Conservation (phyloP, 1,140 invertebrate genomes). For the Heliconius eleuchia region DNA sequence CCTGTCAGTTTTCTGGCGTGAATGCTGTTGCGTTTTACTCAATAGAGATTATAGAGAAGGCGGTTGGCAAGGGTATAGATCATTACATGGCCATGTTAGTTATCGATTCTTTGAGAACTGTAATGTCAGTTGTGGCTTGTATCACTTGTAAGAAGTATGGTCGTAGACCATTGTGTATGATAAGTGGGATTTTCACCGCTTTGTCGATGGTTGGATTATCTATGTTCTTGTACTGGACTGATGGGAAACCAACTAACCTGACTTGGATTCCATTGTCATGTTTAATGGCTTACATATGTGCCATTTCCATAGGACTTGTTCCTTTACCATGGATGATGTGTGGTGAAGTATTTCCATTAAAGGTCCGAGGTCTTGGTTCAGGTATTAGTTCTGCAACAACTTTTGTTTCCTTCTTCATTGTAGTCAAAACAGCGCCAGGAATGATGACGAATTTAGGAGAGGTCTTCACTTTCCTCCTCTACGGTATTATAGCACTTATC, state of each 20-base stretch:
- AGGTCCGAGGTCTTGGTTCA: conserved; percentile 82
- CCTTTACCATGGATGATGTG: conserved; percentile 87
- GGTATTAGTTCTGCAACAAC: conserved; percentile 84
- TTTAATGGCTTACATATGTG: conserved; percentile 82
- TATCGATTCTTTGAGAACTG: conserved; percentile 86
- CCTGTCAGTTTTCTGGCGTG: conserved; percentile 84
- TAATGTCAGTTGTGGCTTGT: conserved; percentile 83
- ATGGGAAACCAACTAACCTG: conserved; percentile 57
- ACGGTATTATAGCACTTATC: conserved; percentile 84
- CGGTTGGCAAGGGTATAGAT: conserved; percentile 79
- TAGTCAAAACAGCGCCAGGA: conserved; percentile 86
- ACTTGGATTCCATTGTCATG: conserved; percentile 80
- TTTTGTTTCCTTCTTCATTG: conserved; percentile 86
- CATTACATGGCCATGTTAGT: conserved; percentile 84
- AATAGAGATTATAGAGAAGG: conserved; percentile 83
- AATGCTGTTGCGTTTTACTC: conserved; percentile 89
- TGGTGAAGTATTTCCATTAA: conserved; percentile 84
- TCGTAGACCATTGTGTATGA: conserved; percentile 82
- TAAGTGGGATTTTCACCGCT: conserved; percentile 82
- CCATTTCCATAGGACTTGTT: conserved; percentile 82
- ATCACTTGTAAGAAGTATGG: conserved; percentile 82
- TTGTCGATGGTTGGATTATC: conserved; percentile 80
- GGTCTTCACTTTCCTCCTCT: conserved; percentile 85
- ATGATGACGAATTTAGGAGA: conserved; percentile 83
- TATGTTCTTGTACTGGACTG: conserved; percentile 64